These are phyloP conservation scores for Synergus japonicus DNA, from an alignment of 2,888 invertebrate species.

Conservation along the genomic window DNA sequence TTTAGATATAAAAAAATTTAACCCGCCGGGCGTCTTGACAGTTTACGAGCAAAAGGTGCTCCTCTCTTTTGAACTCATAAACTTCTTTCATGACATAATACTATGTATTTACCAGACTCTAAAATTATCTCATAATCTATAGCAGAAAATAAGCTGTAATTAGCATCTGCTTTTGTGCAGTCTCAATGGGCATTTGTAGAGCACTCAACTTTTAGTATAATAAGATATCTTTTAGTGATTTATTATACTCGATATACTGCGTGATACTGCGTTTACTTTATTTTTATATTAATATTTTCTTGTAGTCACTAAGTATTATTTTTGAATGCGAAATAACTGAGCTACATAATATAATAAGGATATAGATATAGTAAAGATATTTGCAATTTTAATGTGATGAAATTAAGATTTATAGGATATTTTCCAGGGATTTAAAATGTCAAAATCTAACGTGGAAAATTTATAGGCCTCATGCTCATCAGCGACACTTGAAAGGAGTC, in stretches of 20 bases:
- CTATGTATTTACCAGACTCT: constrained; percentile 37
- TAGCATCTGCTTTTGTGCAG: neutral
- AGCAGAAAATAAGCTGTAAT: constrained; percentile 36
- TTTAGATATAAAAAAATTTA: neutral
- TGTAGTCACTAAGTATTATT: neutral
- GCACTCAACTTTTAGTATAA: constrained; percentile 1
- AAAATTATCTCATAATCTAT: constrained; percentile 33
- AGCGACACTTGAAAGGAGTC: constrained; percentile 5
- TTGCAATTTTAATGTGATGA: too few species aligned
- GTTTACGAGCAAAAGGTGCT: constrained; percentile 6
- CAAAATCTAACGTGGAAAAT: neutral
- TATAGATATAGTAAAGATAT: too few species aligned
- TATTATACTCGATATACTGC: constrained; percentile 24
- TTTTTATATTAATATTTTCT: neutral
- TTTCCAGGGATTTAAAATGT: neutral
- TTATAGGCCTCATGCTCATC: neutral
- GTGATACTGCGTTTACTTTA: constrained; percentile 19
- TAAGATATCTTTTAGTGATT: constrained; percentile 18
- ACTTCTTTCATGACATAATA: constrained; percentile 33
- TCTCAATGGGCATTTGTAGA: constrained; percentile 12
- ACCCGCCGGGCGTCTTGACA: neutral
- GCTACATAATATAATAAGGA: too few species aligned
- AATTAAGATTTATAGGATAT: neutral
- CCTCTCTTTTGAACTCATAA: neutral
- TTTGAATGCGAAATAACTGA: too few species aligned